phyloP scores from a whole-genome alignment of 2,888 invertebrate genomes.

The Laothoe populi region DNA sequence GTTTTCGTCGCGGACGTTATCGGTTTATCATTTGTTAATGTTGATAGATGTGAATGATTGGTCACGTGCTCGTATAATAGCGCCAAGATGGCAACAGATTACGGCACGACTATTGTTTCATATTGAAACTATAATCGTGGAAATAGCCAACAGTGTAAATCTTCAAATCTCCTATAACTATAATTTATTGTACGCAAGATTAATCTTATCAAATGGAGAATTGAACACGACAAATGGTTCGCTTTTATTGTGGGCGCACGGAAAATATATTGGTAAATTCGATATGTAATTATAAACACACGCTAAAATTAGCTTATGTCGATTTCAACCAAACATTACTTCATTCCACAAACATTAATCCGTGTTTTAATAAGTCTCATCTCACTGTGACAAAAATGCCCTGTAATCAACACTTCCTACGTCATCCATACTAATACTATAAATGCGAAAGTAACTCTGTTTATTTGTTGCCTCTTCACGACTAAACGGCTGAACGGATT shows the following conservation, averaged over 20 bases:
- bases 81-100: conserved; percentile 20
- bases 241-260: background rate
- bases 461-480: too few relatives aligned
- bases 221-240: background rate
- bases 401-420: background rate
- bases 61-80: conserved; percentile 23
- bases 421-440: too few relatives aligned
- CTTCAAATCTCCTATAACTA: background rate
- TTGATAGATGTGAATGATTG: conserved; percentile 39
- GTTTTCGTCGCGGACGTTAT: conserved; percentile 53
- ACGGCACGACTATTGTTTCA: conserved; percentile 6
- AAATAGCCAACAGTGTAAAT: background rate
- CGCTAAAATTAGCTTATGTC: too few relatives aligned
- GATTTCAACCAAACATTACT: too few relatives aligned
- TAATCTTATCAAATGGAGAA: background rate
- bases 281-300: too few relatives aligned
- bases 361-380: too few relatives aligned
- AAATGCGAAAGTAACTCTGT: too few relatives aligned
- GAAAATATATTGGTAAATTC: background rate
- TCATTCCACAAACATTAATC: too few relatives aligned
- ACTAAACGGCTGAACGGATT: too few relatives aligned
- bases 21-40: conserved; percentile 41
- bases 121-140: background rate
- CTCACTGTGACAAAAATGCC: background rate
- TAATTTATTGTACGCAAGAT: background rate